Evolutionary conservation across 1,140 invertebrate genomes (phyloP), one percentile per base, ranked within the genome.

Genomic region (Nasonia vitripennis): DNA sequence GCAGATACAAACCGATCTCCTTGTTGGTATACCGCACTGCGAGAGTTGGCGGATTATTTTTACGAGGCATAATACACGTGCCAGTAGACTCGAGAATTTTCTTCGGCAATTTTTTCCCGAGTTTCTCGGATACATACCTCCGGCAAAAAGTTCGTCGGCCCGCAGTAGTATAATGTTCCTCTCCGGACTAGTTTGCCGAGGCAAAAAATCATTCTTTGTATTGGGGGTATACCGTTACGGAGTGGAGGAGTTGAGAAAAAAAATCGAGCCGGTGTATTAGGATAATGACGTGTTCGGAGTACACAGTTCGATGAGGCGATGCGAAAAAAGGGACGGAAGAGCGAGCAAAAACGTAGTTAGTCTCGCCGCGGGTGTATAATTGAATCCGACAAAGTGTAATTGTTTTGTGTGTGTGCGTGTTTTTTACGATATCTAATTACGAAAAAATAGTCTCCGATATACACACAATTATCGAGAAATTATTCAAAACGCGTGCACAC

Each of bases 161-260:
- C 73, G 73, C 7, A 75, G 17, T 12, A 27, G 27, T 27, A 27
- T 27, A n/a, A 7, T 31, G 10, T 11, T 45, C 41, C 41, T 45
- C 34, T 75, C 6, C 7, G 73, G 34, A 45, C 27, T 75, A 37
- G 73, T 75, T 14, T 3, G 23, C 20, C 10, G 70, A 27, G 31
- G 75, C 41, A 78, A 78, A 78, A 78, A 78, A 37, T 51, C 75
- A n/a, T 75, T 41, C 73, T 75, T 37, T 34, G 41, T 78, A 23
- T 45, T 78, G 55, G 20, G n/a, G 34, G 34, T 37, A 37, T 78
- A 78, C 75, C 75, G 48, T 78, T 78, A 78, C 27, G 27, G 20
- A 37, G 41, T 23, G 1, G 5, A 23, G 27, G 20, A 37, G 41
- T 23, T 9, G 5, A 23, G 23, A 45, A 78, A 37, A 78, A 23